Evolutionary conservation across 2,888 invertebrate species (phyloP), one percentile per base, ranked within the genome.

Genomic region (Sphaerophoria rueppellii): DNA sequence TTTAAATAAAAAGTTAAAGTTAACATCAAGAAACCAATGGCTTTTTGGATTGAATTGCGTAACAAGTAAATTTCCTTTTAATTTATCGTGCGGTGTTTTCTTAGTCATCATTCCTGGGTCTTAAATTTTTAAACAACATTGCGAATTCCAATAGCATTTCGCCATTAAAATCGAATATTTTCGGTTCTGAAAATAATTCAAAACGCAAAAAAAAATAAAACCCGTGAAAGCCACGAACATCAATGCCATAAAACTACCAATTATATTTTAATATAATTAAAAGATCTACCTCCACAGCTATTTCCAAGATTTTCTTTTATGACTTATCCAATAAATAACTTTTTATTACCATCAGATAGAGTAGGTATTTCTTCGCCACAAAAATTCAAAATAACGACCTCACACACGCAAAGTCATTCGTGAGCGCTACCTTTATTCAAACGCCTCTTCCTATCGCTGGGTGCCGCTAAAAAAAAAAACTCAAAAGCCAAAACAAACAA

Each of bases 331-430:
- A 71, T 79, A 79, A 83, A 83, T 79, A 67, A 70, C 54, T 60
- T 79, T 83, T 83, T 83, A 83, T 60, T 75, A 65, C 79, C 83
- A 71, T 83, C 75, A 50, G 79, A 79, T 79, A 75, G 34, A 72
- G 67, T 71, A 71, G 24, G 24, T 24, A 24, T 24, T 24, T 24
- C 54, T 79, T 67, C 61, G 75, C 67, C 55, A 67, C 79, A 83
- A 65, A 54, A 67, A 75, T 67, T 79, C 79, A 78, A 82, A 82
- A 65, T 71, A 24, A 78, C 74, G n/a, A 60, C 75, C 65, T 58
- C 24, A 40, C 57, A 78, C 73, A 82, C 78, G 76, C 65, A 67
- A 40, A 32, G 60, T 46, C 65, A 12, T 71, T 75, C 67, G 78
- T 74, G 43, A 43, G 43, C 5, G 58, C 65, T 54, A 14, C 70